Conservation (phyloP, 2,113 vertebrate genomes). For the Phoenicopterus ruber region DNA sequence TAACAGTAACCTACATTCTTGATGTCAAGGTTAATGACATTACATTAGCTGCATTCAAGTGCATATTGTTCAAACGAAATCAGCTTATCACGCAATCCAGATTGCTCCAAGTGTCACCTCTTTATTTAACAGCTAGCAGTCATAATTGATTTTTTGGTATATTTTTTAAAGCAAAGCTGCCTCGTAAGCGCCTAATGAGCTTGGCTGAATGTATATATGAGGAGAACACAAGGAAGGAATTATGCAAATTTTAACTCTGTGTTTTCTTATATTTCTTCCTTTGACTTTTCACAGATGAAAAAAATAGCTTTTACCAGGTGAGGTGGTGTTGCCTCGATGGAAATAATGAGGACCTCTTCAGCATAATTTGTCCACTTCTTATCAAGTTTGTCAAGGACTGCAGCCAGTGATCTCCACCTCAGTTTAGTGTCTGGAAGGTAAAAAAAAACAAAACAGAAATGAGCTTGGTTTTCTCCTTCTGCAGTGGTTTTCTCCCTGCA, state of each 20-base stretch:
- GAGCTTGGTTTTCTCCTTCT: neutral
- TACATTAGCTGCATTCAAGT: neutral
- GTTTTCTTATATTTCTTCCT: slow-evolving; percentile 21
- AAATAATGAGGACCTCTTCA: neutral
- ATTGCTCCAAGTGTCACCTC: neutral
- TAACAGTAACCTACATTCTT: neutral
- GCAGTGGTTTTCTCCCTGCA: neutral
- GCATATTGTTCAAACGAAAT: neutral
- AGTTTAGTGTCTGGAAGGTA: neutral
- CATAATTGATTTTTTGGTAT: neutral
- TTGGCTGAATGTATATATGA: neutral
- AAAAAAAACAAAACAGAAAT: slow-evolving; percentile 10
- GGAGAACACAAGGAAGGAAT: slow-evolving; percentile 1
- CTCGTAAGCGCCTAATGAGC: neutral
- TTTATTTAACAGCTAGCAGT: slow-evolving; percentile 9
- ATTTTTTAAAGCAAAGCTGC: slow-evolving; percentile 17
- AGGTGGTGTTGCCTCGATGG: neutral
- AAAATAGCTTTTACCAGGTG: neutral
- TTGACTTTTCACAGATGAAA: slow-evolving; percentile 23
- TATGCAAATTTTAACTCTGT: neutral
- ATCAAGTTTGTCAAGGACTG: neutral
- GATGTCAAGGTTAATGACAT: slow-evolving; percentile 50
- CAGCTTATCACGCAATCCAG: neutral
- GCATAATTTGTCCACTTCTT: neutral
- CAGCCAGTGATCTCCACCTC: neutral